A percentile compares a stretch with the other conserved stretches of the same genome.
phyloP scores from a whole-genome alignment of 1,140 invertebrate genomes.

The Drosophila jambulina region DNA sequence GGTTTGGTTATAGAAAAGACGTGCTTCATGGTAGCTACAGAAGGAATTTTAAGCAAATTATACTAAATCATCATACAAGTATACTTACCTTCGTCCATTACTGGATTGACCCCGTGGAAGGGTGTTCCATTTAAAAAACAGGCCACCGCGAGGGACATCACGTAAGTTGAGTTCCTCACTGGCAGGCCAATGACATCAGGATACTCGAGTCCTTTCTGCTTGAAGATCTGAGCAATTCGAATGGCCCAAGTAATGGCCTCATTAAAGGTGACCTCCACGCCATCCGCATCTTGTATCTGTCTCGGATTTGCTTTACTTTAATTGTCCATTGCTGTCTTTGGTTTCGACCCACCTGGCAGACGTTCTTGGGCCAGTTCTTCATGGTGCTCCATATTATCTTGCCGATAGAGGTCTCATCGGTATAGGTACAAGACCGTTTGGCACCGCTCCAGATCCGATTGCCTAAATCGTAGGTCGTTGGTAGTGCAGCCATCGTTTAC shows the following conservation, averaged over 20 bases:
- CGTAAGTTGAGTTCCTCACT: background rate
- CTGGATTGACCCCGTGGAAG: background rate
- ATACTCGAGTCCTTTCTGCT: constrained; percentile 7
- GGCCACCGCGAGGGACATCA: constrained; percentile 1
- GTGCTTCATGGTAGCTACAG: background rate
- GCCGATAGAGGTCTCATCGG: background rate
- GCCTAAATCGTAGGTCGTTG: background rate
- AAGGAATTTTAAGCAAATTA: background rate
- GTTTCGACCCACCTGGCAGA: constrained; percentile 1
- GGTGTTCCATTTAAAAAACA: constrained; percentile 4
- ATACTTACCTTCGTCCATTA: background rate
- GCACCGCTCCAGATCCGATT: background rate
- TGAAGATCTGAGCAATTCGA: constrained; percentile 1
- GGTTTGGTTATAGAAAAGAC: constrained; percentile 7
- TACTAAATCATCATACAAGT: background rate
- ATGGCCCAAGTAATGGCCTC: constrained; percentile 2
- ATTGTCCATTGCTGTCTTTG: too few relatives aligned
- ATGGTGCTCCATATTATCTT: background rate
- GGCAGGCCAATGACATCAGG: background rate
- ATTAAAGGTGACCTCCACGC: background rate
- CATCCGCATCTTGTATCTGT: background rate
- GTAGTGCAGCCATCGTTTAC: background rate
- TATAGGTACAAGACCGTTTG: background rate
- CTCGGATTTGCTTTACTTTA: background rate
- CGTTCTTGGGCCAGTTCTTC: constrained; percentile 3